These are phyloP conservation scores for Melanostoma scalare DNA, from an alignment of 2,888 invertebrate species.

Conservation along the genomic window DNA sequence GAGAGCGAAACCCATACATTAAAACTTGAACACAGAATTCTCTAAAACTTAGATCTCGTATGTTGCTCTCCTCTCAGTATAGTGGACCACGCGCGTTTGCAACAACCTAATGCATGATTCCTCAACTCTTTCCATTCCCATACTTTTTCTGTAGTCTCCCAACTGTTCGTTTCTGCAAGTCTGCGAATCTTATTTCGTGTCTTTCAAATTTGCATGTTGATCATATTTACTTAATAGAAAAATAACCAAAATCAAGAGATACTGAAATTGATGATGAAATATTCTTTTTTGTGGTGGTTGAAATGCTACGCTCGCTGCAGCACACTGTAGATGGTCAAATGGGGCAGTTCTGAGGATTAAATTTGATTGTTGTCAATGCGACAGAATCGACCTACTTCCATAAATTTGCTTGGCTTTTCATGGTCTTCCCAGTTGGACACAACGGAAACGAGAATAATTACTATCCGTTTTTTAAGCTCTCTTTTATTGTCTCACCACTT, in stretches of 20 bases:
- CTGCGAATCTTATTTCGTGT: slow-evolving; percentile 1
- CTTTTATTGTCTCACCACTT: slow-evolving; percentile 35
- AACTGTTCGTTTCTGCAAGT: too few relatives aligned
- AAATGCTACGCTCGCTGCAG: slow-evolving; percentile 21
- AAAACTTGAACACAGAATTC: slow-evolving; percentile 4
- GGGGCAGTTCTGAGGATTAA: slow-evolving; percentile 58
- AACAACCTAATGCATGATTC: too few relatives aligned
- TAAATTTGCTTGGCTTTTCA: slow-evolving; percentile 54
- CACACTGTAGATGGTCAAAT: slow-evolving; percentile 47
- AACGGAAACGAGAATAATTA: slow-evolving; percentile 9
- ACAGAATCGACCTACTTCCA: slow-evolving; percentile 73
- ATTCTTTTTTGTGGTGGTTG: not conserved
- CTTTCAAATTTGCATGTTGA: slow-evolving; percentile 13
- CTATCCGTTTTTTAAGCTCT: slow-evolving; percentile 22
- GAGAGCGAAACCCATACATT: slow-evolving; percentile 18
- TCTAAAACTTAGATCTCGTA: too few relatives aligned
- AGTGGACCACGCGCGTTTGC: too few relatives aligned
- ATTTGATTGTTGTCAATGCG: slow-evolving; percentile 72
- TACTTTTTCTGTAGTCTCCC: too few relatives aligned
- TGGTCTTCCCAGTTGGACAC: slow-evolving; percentile 14
- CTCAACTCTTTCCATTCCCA: too few relatives aligned
- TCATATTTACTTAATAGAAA: slow-evolving; percentile 5
- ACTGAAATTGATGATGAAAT: not conserved
- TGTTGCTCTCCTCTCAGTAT: too few relatives aligned
- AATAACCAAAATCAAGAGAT: not conserved